These are phyloP conservation scores for Nannoperca obscura DNA, from an alignment of 2,797 vertebrate species.

Conservation along the genomic window DNA sequence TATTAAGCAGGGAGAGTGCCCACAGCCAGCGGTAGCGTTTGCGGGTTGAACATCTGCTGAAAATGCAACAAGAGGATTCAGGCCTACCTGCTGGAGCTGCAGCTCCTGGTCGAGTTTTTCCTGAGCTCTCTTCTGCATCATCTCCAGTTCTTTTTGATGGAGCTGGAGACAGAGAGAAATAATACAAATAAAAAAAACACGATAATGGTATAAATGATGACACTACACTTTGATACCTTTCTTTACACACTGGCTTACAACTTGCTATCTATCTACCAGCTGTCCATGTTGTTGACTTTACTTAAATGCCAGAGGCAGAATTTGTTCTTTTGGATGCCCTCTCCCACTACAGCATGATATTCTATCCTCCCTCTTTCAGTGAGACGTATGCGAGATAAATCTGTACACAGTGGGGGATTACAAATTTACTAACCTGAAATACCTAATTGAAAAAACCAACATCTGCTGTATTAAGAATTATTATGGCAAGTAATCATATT, in stretches of 20 bases:
- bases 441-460: not conserved
- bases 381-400: not conserved
- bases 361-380: not conserved
- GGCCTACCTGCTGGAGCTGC: conserved; percentile 84
- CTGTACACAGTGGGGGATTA: not conserved
- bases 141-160: conserved; percentile 77
- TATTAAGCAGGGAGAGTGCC: not conserved
- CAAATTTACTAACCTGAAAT: not conserved
- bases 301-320: not conserved
- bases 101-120: conserved; percentile 84
- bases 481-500: not conserved
- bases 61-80: conserved; percentile 12
- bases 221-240: not conserved
- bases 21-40: not conserved
- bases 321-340: not conserved
- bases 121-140: conserved; percentile 77
- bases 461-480: not conserved
- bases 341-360: not conserved
- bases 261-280: not conserved
- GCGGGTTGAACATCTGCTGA: not conserved
- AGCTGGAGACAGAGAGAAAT: conserved; percentile 71
- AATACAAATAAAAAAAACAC: not conserved
- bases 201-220: not conserved
- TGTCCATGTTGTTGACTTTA: not conserved
- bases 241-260: not conserved